Evolutionary conservation across 2,113 vertebrate species (phyloP).

Genomic region (Galeopterus variegatus): DNA sequence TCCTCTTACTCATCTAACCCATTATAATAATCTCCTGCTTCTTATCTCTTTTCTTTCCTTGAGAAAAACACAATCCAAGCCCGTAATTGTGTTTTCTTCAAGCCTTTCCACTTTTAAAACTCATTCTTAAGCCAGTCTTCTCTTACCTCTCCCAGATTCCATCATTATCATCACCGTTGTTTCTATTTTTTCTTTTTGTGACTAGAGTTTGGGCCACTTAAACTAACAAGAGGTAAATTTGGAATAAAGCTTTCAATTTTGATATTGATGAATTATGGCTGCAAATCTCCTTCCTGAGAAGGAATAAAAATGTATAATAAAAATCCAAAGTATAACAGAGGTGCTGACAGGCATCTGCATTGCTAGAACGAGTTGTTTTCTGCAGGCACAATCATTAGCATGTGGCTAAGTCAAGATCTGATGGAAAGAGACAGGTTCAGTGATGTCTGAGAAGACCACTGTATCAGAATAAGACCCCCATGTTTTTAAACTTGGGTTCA

Average conservation of each 20-base stretch:
- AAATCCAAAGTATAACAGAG: neutral
- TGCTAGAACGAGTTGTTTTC: neutral
- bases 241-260: constrained; percentile 36
- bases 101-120: constrained; percentile 17
- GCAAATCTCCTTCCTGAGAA: neutral
- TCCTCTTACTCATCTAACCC: neutral
- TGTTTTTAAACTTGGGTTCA: neutral
- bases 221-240: constrained; percentile 3
- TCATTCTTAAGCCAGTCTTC: constrained; percentile 37
- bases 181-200: neutral
- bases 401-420: neutral
- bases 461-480: neutral
- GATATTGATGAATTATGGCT: constrained; percentile 46
- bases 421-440: neutral
- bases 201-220: constrained; percentile 12
- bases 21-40: neutral
- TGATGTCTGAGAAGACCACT: neutral
- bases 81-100: neutral
- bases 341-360: neutral
- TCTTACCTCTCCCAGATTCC: neutral
- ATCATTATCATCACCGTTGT: neutral
- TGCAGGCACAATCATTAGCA: neutral
- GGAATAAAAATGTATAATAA: constrained; percentile 58
- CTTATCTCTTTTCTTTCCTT: constrained; percentile 18
- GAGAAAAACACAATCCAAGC: constrained; percentile 3